phyloP scores from a whole-genome alignment of 2,797 vertebrate genomes.

The Clangula hyemalis region DNA sequence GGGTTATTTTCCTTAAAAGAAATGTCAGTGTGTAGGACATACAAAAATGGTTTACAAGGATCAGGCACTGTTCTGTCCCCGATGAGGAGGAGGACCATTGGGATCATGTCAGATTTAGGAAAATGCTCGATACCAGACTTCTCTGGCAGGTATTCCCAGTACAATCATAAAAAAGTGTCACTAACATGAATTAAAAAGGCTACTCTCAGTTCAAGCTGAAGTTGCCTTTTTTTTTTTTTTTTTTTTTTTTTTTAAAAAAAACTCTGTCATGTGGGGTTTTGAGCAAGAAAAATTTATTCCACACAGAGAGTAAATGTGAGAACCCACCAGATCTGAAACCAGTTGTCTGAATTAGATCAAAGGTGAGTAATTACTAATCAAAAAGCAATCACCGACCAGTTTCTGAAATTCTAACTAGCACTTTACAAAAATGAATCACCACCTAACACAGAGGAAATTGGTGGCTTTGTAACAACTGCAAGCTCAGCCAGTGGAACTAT shows the following conservation, averaged over 20 bases:
- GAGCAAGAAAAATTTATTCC: background rate
- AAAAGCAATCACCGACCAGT: background rate
- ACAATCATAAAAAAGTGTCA: background rate
- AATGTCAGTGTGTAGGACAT: background rate
- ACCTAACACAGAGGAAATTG: background rate
- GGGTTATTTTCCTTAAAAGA: background rate
- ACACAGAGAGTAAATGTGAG: background rate
- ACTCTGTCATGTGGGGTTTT: background rate
- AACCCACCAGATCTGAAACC: background rate
- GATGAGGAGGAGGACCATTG: background rate
- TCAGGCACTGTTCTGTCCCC: background rate
- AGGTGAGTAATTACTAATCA: background rate
- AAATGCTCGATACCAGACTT: background rate
- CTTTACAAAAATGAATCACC: background rate
- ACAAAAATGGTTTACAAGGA: background rate
- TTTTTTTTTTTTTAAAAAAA: too few species aligned
- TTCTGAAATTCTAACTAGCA: slow-evolving; percentile 20
- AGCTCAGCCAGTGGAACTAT: background rate
- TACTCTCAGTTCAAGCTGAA: background rate
- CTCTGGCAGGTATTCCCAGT: background rate
- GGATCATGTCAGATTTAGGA: background rate
- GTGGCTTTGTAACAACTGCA: background rate
- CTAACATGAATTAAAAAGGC: background rate
- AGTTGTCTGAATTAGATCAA: background rate
- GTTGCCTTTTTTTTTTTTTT: rapidly evolving